Conservation (phyloP, 2,113 vertebrate species). For the Sceloporus undulatus region DNA sequence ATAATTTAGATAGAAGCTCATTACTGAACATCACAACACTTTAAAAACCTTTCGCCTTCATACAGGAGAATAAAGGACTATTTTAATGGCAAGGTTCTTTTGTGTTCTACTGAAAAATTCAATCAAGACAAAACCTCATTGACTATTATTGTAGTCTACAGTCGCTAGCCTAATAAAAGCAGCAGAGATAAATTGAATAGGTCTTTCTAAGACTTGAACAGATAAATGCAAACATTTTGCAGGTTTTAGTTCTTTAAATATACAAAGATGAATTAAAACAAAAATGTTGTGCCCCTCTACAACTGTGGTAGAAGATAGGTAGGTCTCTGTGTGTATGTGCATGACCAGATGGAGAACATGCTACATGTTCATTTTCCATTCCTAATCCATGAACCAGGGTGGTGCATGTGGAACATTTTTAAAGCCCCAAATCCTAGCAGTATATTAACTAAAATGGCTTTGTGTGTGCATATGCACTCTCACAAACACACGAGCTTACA, state of each 20-base stretch:
- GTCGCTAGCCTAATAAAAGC: constrained; percentile 94
- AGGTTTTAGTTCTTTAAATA: constrained; percentile 89
- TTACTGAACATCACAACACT: constrained; percentile 99
- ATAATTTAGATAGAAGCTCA: constrained; percentile 99
- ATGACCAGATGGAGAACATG: neutral
- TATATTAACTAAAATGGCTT: neutral
- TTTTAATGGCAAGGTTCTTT: constrained; percentile 98
- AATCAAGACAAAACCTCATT: constrained; percentile 98
- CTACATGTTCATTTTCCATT: constrained; percentile 5
- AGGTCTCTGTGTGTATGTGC: neutral
- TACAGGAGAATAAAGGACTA: constrained; percentile 94
- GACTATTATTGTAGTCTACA: constrained; percentile 94
- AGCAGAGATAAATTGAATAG: constrained; percentile 94
- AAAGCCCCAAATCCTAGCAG: neutral
- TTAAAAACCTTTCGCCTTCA: constrained; percentile 95
- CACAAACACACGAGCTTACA: neutral
- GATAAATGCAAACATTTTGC: constrained; percentile 87
- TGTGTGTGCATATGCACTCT: neutral
- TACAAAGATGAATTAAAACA: constrained; percentile 84
- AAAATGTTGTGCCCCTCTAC: constrained; percentile 74
- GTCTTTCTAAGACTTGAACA: constrained; percentile 83
- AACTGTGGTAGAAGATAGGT: no score
- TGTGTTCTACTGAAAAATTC: constrained; percentile 98
- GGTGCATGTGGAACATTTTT: neutral
- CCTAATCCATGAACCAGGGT: neutral